Conservation (phyloP, 1,140 invertebrate genomes). For the Caenorhabditis tropicalis region DNA sequence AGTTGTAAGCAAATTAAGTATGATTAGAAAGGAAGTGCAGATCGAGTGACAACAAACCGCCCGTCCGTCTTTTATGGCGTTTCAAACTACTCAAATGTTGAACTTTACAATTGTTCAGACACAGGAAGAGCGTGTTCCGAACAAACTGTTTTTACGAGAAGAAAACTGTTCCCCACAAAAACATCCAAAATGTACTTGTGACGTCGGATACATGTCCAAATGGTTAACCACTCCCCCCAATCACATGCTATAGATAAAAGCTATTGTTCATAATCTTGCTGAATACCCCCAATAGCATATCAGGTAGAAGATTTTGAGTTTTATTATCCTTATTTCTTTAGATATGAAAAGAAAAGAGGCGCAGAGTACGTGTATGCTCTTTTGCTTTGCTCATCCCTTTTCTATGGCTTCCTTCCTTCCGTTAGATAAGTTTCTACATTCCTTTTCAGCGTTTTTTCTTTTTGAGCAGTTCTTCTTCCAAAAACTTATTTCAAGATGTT, state of each 20-base stretch:
- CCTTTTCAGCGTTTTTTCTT: not conserved
- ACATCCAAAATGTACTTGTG: not conserved
- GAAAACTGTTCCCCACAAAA: no score
- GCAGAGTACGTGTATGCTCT: not conserved
- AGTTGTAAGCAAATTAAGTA: slow-evolving; percentile 15
- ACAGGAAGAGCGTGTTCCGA: slow-evolving; percentile 30
- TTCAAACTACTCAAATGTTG: not conserved
- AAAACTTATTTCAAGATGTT: not conserved
- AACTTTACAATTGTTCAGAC: not conserved
- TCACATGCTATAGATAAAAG: slow-evolving; percentile 10
- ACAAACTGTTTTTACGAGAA: not conserved
- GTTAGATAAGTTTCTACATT: slow-evolving; percentile 20
- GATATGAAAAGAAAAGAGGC: not conserved
- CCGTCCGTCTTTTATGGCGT: not conserved
- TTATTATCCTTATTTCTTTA: slow-evolving; percentile 1
- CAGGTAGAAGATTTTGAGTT: slow-evolving; percentile 1
- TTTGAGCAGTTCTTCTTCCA: not conserved
- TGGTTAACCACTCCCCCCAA: not conserved
- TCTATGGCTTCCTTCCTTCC: slow-evolving; percentile 20
- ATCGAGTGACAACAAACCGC: slow-evolving; percentile 31
- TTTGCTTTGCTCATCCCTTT: not conserved
- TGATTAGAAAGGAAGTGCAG: slow-evolving; percentile 36
- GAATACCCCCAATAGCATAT: not conserved
- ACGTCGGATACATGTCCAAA: not conserved
- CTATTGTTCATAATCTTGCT: not conserved